phyloP scores from a whole-genome alignment of 1,140 invertebrate genomes.

The Chelonus insularis region DNA sequence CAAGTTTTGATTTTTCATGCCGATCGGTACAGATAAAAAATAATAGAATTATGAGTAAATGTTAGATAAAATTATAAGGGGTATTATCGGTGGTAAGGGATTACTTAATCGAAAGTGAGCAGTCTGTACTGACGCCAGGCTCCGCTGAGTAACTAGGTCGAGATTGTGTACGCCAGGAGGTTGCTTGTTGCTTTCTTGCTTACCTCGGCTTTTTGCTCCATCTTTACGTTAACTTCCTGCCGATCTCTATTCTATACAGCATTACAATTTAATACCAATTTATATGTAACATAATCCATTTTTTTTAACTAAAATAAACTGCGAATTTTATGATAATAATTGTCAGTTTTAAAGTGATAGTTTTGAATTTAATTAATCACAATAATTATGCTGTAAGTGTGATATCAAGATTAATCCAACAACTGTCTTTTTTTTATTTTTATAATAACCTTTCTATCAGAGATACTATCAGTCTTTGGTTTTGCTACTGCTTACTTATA shows the following conservation, averaged over 20 bases:
- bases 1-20: background rate
- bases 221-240: slow-evolving; percentile 4
- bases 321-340: background rate
- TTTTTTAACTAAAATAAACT: background rate
- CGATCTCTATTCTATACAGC: background rate
- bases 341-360: background rate
- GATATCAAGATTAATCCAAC: no score
- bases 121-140: slow-evolving; percentile 37
- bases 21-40: background rate
- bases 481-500: no score
- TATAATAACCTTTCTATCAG: no score
- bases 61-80: slow-evolving; percentile 16
- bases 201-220: background rate
- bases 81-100: slow-evolving; percentile 30
- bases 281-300: background rate
- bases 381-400: no score
- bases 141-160: slow-evolving; percentile 48
- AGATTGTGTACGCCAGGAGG: slow-evolving; percentile 24
- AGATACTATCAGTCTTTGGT: no score
- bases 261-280: background rate
- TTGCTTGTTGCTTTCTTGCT: slow-evolving; percentile 11
- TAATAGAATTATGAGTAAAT: background rate
- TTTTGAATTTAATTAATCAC: no score
- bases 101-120: slow-evolving; percentile 52
- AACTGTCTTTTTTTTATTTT: no score